A percentile compares a stretch with the other conserved stretches of the same genome.
These are phyloP conservation scores for Andrena minutula DNA, from an alignment of 2,888 invertebrate species.

Conservation along the genomic window DNA sequence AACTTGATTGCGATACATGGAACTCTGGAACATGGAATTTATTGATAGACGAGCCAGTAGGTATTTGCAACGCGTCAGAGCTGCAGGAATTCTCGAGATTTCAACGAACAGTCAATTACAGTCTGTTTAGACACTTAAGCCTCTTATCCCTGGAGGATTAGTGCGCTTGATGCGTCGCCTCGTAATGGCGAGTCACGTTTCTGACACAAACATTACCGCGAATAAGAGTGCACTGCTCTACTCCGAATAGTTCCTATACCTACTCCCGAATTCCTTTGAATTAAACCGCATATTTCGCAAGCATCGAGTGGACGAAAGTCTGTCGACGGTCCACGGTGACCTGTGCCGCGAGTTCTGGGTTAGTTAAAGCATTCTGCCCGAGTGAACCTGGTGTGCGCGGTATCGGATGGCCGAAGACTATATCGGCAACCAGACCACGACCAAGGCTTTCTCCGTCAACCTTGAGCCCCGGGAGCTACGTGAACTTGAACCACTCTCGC, in stretches of 20 bases:
- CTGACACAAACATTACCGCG: not conserved
- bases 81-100: constrained; percentile 11
- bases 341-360: constrained; percentile 15
- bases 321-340: not conserved
- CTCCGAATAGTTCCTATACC: not conserved
- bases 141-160: constrained; percentile 15
- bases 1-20: too few relatives aligned
- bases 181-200: not conserved
- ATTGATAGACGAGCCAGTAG: not conserved
- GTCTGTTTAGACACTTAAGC: not conserved
- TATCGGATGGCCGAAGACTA: constrained; percentile 51
- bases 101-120: not conserved
- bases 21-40: too few relatives aligned
- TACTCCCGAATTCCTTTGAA: too few relatives aligned
- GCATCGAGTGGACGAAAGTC: not conserved
- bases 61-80: not conserved
- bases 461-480: constrained; percentile 78
- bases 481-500: constrained; percentile 83
- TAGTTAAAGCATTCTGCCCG: constrained; percentile 46
- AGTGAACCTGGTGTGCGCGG: constrained; percentile 48
- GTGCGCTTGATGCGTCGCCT: not conserved
- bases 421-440: constrained; percentile 61
- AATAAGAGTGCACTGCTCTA: not conserved
- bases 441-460: constrained; percentile 80
- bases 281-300: not conserved